Evolutionary conservation across 2,797 vertebrate species (phyloP).

Genomic region (Peromyscus eremicus): DNA sequence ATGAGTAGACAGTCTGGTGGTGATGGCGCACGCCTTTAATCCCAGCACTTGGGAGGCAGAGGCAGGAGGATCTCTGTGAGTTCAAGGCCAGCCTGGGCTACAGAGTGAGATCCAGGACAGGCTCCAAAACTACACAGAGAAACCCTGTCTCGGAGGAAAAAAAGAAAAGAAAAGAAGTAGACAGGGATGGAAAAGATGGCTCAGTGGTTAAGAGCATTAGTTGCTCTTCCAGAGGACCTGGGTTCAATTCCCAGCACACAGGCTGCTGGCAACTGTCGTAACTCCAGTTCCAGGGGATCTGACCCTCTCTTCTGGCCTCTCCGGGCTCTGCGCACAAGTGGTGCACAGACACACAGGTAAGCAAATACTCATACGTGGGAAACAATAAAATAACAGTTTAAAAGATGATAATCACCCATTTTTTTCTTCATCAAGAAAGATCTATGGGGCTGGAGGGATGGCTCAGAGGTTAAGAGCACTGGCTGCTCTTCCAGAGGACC

Average conservation of each 20-base stretch:
- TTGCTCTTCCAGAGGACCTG: background rate
- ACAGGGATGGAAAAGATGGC: background rate
- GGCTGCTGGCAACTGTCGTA: background rate
- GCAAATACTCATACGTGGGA: background rate
- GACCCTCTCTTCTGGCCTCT: background rate
- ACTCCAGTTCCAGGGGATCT: background rate
- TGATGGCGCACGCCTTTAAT: background rate
- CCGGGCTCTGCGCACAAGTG: background rate
- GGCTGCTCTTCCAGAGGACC: too few species aligned
- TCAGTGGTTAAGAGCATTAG: background rate
- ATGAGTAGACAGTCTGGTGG: background rate
- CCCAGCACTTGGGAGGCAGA: background rate
- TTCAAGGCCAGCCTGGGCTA: background rate
- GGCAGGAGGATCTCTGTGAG: background rate
- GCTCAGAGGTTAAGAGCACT: too few species aligned
- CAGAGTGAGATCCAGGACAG: background rate
- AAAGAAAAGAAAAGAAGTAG: background rate
- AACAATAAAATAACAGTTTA: background rate
- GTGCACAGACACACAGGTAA: background rate
- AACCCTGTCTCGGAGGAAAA: background rate
- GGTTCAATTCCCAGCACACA: background rate
- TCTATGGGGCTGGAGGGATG: background rate
- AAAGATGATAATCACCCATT: background rate
- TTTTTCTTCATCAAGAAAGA: conserved; percentile 25
- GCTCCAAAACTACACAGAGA: background rate